These are phyloP conservation scores for Gila orcuttii DNA, from an alignment of 2,113 vertebrate species.

Conservation along the genomic window DNA sequence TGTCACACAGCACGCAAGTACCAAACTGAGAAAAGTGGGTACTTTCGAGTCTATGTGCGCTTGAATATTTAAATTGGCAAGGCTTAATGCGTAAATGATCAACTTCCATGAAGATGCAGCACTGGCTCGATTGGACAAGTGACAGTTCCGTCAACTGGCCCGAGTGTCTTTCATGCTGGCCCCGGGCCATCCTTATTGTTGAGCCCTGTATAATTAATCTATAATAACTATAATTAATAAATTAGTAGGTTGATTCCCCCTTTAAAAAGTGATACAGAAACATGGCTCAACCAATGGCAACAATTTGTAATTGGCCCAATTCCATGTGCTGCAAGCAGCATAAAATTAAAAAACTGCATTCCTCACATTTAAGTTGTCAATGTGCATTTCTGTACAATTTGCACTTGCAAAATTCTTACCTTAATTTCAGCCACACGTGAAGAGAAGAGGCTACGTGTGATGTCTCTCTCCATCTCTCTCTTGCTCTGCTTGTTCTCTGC, in stretches of 20 bases:
- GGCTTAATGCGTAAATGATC: too few relatives aligned
- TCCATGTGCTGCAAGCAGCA: neutral
- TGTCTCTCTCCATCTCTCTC: conserved; percentile 97
- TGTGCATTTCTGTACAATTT: neutral
- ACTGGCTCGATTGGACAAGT: too few relatives aligned
- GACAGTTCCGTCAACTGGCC: too few relatives aligned
- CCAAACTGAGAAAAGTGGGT: too few relatives aligned
- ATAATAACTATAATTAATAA: too few relatives aligned
- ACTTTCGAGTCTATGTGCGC: too few relatives aligned
- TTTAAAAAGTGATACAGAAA: neutral
- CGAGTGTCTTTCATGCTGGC: too few relatives aligned
- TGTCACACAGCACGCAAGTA: too few relatives aligned
- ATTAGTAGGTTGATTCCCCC: neutral
- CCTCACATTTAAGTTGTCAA: neutral
- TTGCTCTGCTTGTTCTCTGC: conserved; percentile 97
- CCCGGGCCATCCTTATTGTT: too few relatives aligned
- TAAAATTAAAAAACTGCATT: neutral
- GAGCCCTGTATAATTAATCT: too few relatives aligned
- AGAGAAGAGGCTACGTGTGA: conserved; percentile 96
- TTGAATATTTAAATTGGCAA: too few relatives aligned
- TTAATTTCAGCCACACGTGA: conserved; percentile 98
- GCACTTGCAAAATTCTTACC: conserved; percentile 68
- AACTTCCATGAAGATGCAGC: too few relatives aligned
- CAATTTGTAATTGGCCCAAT: neutral
- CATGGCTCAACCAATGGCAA: neutral